Evolutionary conservation across 2,113 vertebrate species (phyloP), one percentile per base, ranked within the genome.

Genomic region (Entomyzon cyanotis): DNA sequence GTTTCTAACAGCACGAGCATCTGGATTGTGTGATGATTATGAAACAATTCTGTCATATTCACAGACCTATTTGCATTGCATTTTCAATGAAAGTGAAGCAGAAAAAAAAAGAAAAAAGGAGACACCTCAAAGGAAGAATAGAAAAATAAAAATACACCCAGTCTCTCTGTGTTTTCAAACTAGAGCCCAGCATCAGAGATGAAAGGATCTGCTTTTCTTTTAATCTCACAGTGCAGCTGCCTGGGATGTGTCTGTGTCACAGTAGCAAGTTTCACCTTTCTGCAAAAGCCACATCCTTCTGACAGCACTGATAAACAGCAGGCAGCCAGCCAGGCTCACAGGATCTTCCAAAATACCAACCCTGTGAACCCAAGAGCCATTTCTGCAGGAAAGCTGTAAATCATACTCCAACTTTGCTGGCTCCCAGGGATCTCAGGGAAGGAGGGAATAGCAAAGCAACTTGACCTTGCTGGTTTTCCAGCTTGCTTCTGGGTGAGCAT

Each of bases 191-290:
- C 70, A 80, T 22, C 11, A 42, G 55, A 90, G 86, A 95, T 96
- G 73, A 97, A 97, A 95, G 80, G 46, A 59, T 75, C 64, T 87
- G 27, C 52, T 91, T 77, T 76, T 53, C 94, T 83, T 95, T 95
- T 94, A 94, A 96, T 91, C 93, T 96, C 81, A 17, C 46, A 23
- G n/a, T 25, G 70, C 93, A 94, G 78, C 84, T 87, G 84, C 80
- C 87, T 89, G 74, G 30, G 18, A 11, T 24, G 81, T 87, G 70
- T 58, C 3, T 1, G 17, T 94, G 94, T 80, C 81, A 87, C 78
- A 69, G 62, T 15, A 46, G 62, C 62, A 65, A 78, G 69, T 76
- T 82, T 96, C 91, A 87, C 93, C 91, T 94, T 91, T 85, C 67
- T 69, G 46, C 87, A 82, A 13, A 62, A 94, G 67, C 53, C 77